These are phyloP conservation scores for Euphydryas editha DNA, from an alignment of 2,888 invertebrate species.

Conservation along the genomic window DNA sequence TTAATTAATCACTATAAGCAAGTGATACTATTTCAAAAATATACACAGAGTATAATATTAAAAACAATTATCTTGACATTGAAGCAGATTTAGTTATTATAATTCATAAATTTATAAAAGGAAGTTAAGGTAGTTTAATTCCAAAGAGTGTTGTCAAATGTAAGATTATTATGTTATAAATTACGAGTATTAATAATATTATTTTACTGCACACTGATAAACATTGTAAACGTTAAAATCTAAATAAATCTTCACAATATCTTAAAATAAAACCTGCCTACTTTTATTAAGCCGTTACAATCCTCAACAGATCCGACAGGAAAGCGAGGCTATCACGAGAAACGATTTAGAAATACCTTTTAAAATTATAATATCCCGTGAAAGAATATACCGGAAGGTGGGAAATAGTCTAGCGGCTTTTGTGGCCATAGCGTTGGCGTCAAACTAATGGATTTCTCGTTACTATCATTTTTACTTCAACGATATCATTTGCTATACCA, in stretches of 20 bases:
- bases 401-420: slow-evolving; percentile 9
- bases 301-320: slow-evolving; percentile 19
- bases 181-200: too few relatives aligned
- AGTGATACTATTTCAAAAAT: too few relatives aligned
- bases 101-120: too few relatives aligned
- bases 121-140: too few relatives aligned
- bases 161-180: too few relatives aligned
- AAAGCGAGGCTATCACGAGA: slow-evolving; percentile 19
- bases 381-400: slow-evolving; percentile 20
- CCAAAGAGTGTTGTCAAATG: too few relatives aligned
- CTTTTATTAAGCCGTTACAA: slow-evolving; percentile 10
- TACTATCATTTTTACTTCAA: background rate
- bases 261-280: background rate
- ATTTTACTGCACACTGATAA: background rate
- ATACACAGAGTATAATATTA: too few relatives aligned
- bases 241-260: background rate
- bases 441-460: background rate
- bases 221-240: background rate
- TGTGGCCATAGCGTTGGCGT: background rate
- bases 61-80: too few relatives aligned
- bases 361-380: slow-evolving; percentile 26
- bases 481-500: background rate
- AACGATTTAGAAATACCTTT: slow-evolving; percentile 25
- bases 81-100: too few relatives aligned
- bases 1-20: too few relatives aligned